Conservation (phyloP, 2,888 invertebrate species). For the Drosophila leonis region DNA sequence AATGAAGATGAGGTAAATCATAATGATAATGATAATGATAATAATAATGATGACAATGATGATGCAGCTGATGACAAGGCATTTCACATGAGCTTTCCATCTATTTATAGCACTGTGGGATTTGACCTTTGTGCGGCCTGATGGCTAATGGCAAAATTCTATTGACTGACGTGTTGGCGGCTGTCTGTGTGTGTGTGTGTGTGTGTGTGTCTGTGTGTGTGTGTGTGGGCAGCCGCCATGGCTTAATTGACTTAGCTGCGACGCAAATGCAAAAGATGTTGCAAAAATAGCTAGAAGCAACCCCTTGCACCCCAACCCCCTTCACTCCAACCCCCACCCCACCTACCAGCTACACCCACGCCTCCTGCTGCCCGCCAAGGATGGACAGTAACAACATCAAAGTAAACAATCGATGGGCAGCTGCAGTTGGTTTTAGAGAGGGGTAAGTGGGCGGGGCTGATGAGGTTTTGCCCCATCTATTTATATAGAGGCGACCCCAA, state of each 20-base stretch:
- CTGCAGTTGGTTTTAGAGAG: not conserved
- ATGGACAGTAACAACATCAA: conserved; percentile 42
- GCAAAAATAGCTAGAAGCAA: conserved; percentile 42
- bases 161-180: conserved; percentile 17
- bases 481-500: conserved; percentile 51
- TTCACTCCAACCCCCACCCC: conserved; percentile 1
- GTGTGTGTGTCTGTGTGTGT: conserved; percentile 4
- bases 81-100: conserved; percentile 49
- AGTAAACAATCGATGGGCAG: conserved; percentile 49
- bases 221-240: conserved; percentile 31
- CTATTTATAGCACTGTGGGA: conserved; percentile 60
- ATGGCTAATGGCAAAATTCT: conserved; percentile 30
- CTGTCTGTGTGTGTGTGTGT: not conserved
- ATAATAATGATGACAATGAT: conserved; percentile 11
- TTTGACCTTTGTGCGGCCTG: conserved; percentile 52
- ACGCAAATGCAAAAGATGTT: conserved; percentile 57
- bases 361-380: not conserved
- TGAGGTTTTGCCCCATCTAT: conserved; percentile 34
- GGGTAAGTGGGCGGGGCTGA: not conserved
- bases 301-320: no score
- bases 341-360: not conserved
- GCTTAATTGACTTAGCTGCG: conserved; percentile 54
- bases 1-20: conserved; percentile 38
- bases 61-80: conserved; percentile 41
- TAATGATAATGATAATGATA: conserved; percentile 12